These are phyloP conservation scores for Maccullochella peelii DNA, from an alignment of 2,113 vertebrate species.

Conservation along the genomic window DNA sequence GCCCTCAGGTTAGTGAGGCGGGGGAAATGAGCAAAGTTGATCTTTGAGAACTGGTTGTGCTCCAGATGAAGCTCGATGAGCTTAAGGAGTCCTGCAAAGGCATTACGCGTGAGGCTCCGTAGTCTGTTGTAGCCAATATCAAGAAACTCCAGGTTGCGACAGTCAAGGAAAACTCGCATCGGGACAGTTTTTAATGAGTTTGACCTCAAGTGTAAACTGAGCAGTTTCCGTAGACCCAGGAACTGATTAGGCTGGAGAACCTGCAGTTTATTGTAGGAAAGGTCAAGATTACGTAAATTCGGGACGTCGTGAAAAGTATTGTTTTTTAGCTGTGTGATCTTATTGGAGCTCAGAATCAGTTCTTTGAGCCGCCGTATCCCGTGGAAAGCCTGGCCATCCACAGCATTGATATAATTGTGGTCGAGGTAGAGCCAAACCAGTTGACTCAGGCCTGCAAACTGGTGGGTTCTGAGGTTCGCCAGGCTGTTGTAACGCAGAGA, in stretches of 20 bases:
- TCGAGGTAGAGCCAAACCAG: slow-evolving; percentile 98
- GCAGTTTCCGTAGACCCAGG: slow-evolving; percentile 92
- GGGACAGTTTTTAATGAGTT: slow-evolving; percentile 95
- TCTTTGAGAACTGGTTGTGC: slow-evolving; percentile 98
- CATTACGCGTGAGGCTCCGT: slow-evolving; percentile 93
- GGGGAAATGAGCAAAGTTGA: slow-evolving; percentile 96
- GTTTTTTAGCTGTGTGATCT: slow-evolving; percentile 92
- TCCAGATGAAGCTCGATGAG: slow-evolving; percentile 96
- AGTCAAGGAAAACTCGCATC: slow-evolving; percentile 95
- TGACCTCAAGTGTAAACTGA: slow-evolving; percentile 94
- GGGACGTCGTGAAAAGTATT: slow-evolving; percentile 93
- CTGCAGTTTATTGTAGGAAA: slow-evolving; percentile 98
- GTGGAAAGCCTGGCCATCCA: slow-evolving; percentile 94
- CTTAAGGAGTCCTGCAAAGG: slow-evolving; percentile 95
- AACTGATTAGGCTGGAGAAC: slow-evolving; percentile 92
- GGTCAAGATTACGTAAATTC: slow-evolving; percentile 96
- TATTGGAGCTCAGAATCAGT: slow-evolving; percentile 97
- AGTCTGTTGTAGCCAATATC: slow-evolving; percentile 97
- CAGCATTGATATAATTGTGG: slow-evolving; percentile 94
- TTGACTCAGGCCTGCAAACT: slow-evolving; percentile 95
- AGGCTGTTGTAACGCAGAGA: slow-evolving; percentile 98
- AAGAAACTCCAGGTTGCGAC: slow-evolving; percentile 96
- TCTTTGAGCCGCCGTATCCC: slow-evolving; percentile 96
- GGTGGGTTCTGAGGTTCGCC: slow-evolving; percentile 90
- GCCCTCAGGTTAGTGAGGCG: slow-evolving; percentile 95